These are phyloP conservation scores for Leucophenga montana DNA, from an alignment of 2,888 invertebrate species.

Conservation along the genomic window DNA sequence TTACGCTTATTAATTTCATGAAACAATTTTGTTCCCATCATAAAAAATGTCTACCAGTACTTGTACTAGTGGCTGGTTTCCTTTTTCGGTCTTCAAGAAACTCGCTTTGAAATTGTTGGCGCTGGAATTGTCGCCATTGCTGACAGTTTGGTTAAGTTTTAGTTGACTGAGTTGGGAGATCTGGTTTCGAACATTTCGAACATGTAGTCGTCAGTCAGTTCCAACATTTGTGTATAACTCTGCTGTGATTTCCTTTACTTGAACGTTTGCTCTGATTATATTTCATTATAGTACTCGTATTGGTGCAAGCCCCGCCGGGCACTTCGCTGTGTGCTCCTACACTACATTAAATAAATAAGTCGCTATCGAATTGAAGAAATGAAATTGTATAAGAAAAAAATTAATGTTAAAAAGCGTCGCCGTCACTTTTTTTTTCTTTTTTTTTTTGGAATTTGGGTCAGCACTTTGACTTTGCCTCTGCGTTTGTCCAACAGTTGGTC, in stretches of 20 bases:
- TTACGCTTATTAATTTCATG: constrained; percentile 29
- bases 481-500: neutral
- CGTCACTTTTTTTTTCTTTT: no score
- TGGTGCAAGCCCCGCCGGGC: neutral
- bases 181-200: neutral
- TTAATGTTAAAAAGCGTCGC: no score
- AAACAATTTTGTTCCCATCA: constrained; percentile 51
- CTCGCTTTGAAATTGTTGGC: neutral
- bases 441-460: constrained; percentile 26
- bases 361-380: neutral
- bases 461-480: constrained; percentile 12
- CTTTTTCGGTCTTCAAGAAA: constrained; percentile 49
- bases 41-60: constrained; percentile 41
- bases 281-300: constrained; percentile 6
- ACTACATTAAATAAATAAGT: constrained; percentile 21
- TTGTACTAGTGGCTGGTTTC: constrained; percentile 59
- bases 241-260: constrained; percentile 19
- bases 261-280: constrained; percentile 14
- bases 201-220: neutral
- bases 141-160: constrained; percentile 31
- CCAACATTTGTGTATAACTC: neutral
- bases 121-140: constrained; percentile 1
- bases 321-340: neutral
- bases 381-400: no score
- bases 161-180: constrained; percentile 46